Percentiles rank a stretch among this genome's conserved stretches.
These are phyloP conservation scores for Pseudolycoriella hygida DNA, from an alignment of 2,888 invertebrate genomes.

Conservation along the genomic window DNA sequence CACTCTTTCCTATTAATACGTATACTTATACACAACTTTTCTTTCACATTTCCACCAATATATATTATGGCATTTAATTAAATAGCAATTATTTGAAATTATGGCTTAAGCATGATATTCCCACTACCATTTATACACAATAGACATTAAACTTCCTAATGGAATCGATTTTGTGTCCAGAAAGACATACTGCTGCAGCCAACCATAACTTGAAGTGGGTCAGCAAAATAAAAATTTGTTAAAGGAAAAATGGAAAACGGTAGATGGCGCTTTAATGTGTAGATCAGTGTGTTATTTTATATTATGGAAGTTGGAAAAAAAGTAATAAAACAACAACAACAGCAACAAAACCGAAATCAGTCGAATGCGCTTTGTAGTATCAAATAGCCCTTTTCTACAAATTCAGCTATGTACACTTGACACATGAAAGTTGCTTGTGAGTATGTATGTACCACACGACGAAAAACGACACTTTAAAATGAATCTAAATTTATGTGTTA, in stretches of 20 bases:
- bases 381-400: no score
- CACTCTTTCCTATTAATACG: no score
- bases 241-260: no score
- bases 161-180: constrained; percentile 10
- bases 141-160: constrained; percentile 3
- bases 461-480: constrained; percentile 1
- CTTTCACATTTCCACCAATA: neutral
- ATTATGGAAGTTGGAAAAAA: neutral
- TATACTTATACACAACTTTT: no score
- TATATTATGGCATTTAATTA: constrained; percentile 1
- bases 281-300: neutral
- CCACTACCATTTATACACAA: neutral
- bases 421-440: no score
- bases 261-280: no score
- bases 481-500: constrained; percentile 4
- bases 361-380: no score
- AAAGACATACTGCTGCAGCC: constrained; percentile 10
- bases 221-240: neutral
- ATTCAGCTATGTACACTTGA: no score
- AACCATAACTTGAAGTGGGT: constrained; percentile 6
- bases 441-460: no score
- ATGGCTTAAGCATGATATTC: constrained; percentile 1
- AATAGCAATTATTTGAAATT: constrained; percentile 1
- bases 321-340: neutral
- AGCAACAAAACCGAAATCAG: no score